phyloP scores from a whole-genome alignment of 2,797 vertebrate species.

The Thalassophryne amazonica region DNA sequence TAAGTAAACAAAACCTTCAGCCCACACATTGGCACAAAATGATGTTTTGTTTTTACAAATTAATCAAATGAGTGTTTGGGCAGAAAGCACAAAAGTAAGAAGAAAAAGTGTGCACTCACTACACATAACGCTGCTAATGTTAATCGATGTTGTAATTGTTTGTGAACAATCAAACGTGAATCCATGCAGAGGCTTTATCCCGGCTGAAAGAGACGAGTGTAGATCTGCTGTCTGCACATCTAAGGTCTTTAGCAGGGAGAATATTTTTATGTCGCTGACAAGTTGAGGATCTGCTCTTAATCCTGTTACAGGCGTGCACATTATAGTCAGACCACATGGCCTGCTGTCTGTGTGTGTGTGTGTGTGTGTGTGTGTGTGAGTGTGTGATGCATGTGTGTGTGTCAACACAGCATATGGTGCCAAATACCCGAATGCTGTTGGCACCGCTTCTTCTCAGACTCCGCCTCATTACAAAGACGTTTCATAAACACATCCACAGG shows the following conservation, averaged over 20 bases:
- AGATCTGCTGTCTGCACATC: slow-evolving; percentile 40
- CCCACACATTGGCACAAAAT: neutral
- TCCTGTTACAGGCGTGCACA: slow-evolving; percentile 75
- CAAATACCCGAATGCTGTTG: slow-evolving; percentile 52
- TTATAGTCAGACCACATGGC: slow-evolving; percentile 64
- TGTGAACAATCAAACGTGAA: slow-evolving; percentile 60
- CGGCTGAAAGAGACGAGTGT: slow-evolving; percentile 42
- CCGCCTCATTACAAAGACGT: slow-evolving; percentile 27
- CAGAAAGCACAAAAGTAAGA: slow-evolving; percentile 7
- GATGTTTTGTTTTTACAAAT: slow-evolving; percentile 4
- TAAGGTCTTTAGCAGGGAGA: slow-evolving; percentile 62
- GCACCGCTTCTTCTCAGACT: slow-evolving; percentile 32
- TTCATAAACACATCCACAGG: slow-evolving; percentile 29
- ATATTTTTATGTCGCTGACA: slow-evolving; percentile 79
- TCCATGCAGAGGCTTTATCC: slow-evolving; percentile 54
- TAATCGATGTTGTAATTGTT: slow-evolving; percentile 66
- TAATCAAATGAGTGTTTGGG: slow-evolving; percentile 29
- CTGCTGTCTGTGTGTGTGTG: slow-evolving; percentile 62
- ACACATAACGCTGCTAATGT: slow-evolving; percentile 36
- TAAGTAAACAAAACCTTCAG: too few species aligned
- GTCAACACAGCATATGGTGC: slow-evolving; percentile 65
- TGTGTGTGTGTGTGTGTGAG: too few species aligned
- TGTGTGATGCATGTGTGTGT: too few species aligned
- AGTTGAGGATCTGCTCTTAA: slow-evolving; percentile 74
- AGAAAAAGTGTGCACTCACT: slow-evolving; percentile 31